Base-by-base conservation (phyloP, 2,888 invertebrate genomes). In the Argyresthia goedartella region DNA sequence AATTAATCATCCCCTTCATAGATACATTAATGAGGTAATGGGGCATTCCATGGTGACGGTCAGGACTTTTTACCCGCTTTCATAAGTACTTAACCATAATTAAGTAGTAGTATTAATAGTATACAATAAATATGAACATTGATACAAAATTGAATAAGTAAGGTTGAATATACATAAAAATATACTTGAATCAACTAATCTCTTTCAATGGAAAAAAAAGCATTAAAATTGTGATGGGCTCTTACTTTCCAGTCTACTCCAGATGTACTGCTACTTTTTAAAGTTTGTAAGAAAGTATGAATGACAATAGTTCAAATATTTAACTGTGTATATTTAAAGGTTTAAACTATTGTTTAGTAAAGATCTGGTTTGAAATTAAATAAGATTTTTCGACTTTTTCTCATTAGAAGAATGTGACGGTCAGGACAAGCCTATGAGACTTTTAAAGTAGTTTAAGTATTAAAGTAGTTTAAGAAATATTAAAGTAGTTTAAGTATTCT, bases 231-330 rank as follows among this genome's bases (percentile, higher is more conserved):
- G 41, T 49, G 49, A 49, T 41, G 49, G 49, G 39, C 49, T 49
- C 25, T 14, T 49, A 49, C 49, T 41, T 49, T 49, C 49, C 35
- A 16, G 39, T 49, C 49, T 39, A 39, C 49, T 49, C 49, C 36
- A 49, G 41, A 49, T 41, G 36, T 49, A 49, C 39, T 39, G 39
- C 36, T 39, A 36, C 49, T 49, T 49, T 41, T 49, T 49, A 49
- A 36, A 36, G 16, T 49, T 49, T 49, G 49, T 49, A 49, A 49
- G 49, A 49, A 49, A 49, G 39, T 41, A 46, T 25, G 39, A 49
- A 49, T 49, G 41, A 41, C 39, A 49, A 15, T 49, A 49, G 16
- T 49, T 39, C 41, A 39, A 49, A 49, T 48, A 48, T 36, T 48
- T 11, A 34, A 36, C 35, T 48, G 48, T 48, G 48, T 34, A 48